Conservation (phyloP, 2,888 invertebrate genomes). For the Apodemia duryi region DNA sequence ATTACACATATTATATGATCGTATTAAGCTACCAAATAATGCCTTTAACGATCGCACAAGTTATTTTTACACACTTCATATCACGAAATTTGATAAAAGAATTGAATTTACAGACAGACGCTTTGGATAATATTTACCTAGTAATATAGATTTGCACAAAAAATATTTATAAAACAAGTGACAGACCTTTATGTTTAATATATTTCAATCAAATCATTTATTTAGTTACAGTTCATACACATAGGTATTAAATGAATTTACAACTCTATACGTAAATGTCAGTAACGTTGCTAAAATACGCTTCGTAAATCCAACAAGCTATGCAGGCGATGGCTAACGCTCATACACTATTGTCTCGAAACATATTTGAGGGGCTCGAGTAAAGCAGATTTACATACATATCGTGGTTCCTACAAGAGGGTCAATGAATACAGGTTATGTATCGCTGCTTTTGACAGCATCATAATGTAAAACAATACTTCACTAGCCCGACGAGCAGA, state of each 20-base stretch:
- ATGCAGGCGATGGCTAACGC: conserved; percentile 37
- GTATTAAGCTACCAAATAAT: too few species aligned
- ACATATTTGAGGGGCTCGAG: conserved; percentile 39
- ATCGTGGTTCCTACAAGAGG: conserved; percentile 30
- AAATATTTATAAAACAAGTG: too few species aligned
- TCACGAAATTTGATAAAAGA: too few species aligned
- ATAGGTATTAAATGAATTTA: conserved; percentile 8
- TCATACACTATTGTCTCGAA: conserved; percentile 39
- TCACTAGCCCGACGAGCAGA: conserved; percentile 1
- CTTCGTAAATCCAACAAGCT: conserved; percentile 30
- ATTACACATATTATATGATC: too few species aligned
- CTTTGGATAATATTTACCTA: too few species aligned
- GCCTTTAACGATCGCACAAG: too few species aligned
- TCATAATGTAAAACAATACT: background rate
- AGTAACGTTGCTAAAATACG: conserved; percentile 33
- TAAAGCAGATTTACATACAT: conserved; percentile 44
- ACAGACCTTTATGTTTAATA: too few species aligned
- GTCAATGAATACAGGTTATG: conserved; percentile 17
- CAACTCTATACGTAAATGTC: conserved; percentile 24
- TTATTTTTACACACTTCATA: too few species aligned
- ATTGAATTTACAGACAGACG: too few species aligned
- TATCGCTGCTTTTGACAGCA: background rate
- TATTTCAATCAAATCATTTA: too few species aligned
- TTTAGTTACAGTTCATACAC: background rate
- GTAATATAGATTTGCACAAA: too few species aligned